Evolutionary conservation across 2,888 invertebrate genomes (phyloP).

Genomic region (Himalopsyche kuldschensis): DNA sequence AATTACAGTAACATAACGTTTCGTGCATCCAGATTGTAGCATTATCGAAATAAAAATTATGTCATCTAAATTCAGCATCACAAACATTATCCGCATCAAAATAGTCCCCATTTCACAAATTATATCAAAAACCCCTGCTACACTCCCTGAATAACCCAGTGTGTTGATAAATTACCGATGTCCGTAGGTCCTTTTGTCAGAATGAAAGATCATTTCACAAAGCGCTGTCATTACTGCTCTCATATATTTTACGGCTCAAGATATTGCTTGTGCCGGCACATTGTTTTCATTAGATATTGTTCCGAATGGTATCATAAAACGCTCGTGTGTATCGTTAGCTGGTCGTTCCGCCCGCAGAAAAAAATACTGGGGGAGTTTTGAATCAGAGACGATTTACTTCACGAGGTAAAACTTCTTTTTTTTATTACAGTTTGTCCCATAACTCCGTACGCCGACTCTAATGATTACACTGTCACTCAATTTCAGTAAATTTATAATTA

Average conservation of each 20-base stretch:
- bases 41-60: not conserved
- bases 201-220: not conserved
- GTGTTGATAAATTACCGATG: not conserved
- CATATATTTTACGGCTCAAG: not conserved
- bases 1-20: not conserved
- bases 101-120: not conserved
- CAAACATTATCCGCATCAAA: not conserved
- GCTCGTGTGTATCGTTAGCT: not conserved
- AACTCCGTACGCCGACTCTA: not conserved
- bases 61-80: not conserved
- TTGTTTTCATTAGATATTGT: not conserved
- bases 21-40: not conserved
- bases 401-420: slow-evolving; percentile 38
- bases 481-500: not conserved
- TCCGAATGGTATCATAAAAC: not conserved
- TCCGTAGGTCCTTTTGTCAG: not conserved
- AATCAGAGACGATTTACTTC: slow-evolving; percentile 26
- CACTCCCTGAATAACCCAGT: not conserved
- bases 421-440: slow-evolving; percentile 12
- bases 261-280: not conserved
- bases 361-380: not conserved
- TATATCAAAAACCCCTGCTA: not conserved
- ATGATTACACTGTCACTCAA: not conserved
- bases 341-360: not conserved
- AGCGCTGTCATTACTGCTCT: not conserved